These are phyloP conservation scores for Lycophotia porphyrea DNA, from an alignment of 2,888 invertebrate genomes.

Conservation along the genomic window DNA sequence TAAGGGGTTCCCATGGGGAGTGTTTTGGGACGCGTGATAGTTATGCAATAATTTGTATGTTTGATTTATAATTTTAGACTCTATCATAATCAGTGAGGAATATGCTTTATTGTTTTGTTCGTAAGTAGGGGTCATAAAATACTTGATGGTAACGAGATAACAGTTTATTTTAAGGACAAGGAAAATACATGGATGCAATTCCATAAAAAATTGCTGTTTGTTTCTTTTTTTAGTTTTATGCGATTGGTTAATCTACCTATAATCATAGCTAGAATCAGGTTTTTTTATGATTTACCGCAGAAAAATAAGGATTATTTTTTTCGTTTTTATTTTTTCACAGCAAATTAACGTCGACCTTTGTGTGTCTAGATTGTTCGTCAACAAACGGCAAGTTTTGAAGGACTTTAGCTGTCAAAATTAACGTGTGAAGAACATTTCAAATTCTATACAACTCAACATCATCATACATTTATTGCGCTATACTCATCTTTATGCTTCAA, in stretches of 20 bases:
- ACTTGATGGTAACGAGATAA: not conserved
- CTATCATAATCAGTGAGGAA: too few relatives aligned
- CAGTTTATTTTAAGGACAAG: not conserved
- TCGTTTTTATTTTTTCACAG: not conserved
- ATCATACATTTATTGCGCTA: not conserved
- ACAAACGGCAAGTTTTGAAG: constrained; percentile 30
- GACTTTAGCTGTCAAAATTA: constrained; percentile 18
- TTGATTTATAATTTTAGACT: not conserved
- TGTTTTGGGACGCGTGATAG: constrained; percentile 1
- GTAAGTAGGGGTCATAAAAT: not conserved
- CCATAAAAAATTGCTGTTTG: not conserved
- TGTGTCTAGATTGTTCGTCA: constrained; percentile 24
- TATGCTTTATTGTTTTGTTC: not conserved
- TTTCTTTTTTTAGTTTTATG: not conserved
- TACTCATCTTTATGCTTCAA: not conserved
- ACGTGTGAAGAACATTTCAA: constrained; percentile 12
- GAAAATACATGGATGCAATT: not conserved
- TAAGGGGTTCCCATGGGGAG: constrained; percentile 23
- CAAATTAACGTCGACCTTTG: constrained; percentile 25
- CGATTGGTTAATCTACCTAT: not conserved
- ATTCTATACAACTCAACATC: not conserved
- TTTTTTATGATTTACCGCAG: not conserved
- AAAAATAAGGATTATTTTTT: constrained; percentile 8
- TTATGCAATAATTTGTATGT: not conserved
- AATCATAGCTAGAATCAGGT: constrained; percentile 20